Percentiles rank a stretch among this genome's conserved stretches.
These are phyloP conservation scores for Thryonomys swinderianus DNA, from an alignment of 2,113 vertebrate species.

Conservation along the genomic window DNA sequence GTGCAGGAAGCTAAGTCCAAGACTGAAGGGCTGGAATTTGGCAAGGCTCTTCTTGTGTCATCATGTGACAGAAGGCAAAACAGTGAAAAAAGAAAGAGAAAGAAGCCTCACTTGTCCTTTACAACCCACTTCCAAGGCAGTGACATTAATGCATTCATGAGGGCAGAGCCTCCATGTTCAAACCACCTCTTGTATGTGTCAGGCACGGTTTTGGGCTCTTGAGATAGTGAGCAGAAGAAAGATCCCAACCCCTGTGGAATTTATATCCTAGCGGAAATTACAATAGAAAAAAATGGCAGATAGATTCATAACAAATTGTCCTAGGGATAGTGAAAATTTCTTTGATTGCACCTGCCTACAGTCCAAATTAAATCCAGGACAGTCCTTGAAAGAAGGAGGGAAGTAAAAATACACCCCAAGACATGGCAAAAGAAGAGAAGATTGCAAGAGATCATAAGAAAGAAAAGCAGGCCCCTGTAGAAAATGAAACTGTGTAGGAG, in stretches of 20 bases:
- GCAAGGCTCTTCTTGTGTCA: not conserved
- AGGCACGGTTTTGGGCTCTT: not conserved
- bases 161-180: not conserved
- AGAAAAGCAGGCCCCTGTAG: not conserved
- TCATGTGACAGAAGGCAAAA: not conserved
- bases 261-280: constrained; percentile 22
- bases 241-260: not conserved
- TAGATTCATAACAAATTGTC: constrained; percentile 3
- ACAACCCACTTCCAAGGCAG: not conserved
- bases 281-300: not conserved
- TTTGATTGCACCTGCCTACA: not conserved
- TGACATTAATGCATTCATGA: not conserved
- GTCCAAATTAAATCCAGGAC: constrained; percentile 18
- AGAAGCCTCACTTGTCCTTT: not conserved
- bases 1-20: not conserved
- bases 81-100: not conserved
- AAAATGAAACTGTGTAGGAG: not conserved
- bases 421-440: not conserved
- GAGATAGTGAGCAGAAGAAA: not conserved
- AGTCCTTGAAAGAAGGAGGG: not conserved
- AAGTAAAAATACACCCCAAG: constrained; percentile 9
- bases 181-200: not conserved
- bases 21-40: not conserved
- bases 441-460: not conserved
- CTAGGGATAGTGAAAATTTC: not conserved